Evolutionary conservation across 1,140 invertebrate species (phyloP).

Genomic region (Bombus affinis): DNA sequence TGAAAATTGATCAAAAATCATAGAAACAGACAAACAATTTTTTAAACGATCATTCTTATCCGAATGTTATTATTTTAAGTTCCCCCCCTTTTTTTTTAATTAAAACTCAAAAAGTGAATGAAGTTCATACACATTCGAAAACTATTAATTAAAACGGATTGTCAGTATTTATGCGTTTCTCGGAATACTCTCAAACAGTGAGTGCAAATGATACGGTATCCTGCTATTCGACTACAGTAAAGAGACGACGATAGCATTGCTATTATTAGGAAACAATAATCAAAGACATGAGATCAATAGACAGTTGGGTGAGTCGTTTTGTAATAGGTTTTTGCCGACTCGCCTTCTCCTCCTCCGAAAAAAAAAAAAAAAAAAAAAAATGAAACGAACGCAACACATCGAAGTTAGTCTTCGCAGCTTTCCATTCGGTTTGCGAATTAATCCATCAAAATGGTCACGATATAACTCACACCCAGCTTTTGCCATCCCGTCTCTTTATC

Average conservation of each 20-base stretch:
- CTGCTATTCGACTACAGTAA: not conserved
- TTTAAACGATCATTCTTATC: not conserved
- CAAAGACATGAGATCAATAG: conserved; percentile 58
- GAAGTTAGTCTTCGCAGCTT: conserved; percentile 73
- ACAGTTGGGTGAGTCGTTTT: conserved; percentile 58
- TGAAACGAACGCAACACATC: conserved; percentile 66
- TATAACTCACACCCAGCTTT: conserved; percentile 72
- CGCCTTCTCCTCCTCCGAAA: rapidly evolving
- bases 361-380: conserved; percentile 54
- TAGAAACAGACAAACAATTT: not conserved
- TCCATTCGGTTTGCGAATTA: conserved; percentile 79
- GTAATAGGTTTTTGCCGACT: conserved; percentile 45
- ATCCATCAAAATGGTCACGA: conserved; percentile 80
- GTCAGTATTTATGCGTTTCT: not conserved
- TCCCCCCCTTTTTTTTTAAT: not conserved
- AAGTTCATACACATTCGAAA: not conserved
- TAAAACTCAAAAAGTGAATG: not conserved
- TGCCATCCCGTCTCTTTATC: conserved; percentile 54
- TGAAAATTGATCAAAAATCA: not conserved
- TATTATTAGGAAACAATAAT: not conserved
- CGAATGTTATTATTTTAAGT: not conserved
- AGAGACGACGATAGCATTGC: too few species aligned
- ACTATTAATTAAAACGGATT: not conserved
- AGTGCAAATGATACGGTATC: not conserved
- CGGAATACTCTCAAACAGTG: too few species aligned